Base-by-base conservation (phyloP, 1,140 invertebrate species). In the Neodiprion fabricii region DNA sequence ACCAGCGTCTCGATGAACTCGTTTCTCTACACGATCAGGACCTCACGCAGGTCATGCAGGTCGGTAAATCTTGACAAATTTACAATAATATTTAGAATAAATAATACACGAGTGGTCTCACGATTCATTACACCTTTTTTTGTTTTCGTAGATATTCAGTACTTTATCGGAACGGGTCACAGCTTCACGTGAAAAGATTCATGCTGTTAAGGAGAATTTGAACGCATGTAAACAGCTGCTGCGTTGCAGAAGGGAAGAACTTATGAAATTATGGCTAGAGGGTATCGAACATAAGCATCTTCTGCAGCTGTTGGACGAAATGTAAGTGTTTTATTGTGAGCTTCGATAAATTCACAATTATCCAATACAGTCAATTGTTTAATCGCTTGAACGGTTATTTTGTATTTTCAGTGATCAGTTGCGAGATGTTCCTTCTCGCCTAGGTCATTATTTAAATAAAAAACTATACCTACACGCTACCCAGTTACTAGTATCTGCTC, bases 271-370 rank as follows among this genome's bases (percentile, higher is more conserved):
- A 71, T 98, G 97, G 96, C 89, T 95, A 1, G 97, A 98, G 87
- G 96, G 96, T 7, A 91, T 98, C 17, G 96, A 98, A 84, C 96
- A 98, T 80, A 96, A 97, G 83, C 94, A 97, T 85, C 94, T 96
- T 75, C 86, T 98, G 21, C 90, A 95, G 75, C 92, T 98, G 84
- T 87, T 98, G 48, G 95, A 96, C 80, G 95, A 98, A 89, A 96
- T 98, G 95, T 96, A 89, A 91, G 91, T 83, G 71, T 9, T 48
- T 10, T 8, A 48, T 73, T 76, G 74, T 66, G 71, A 71, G 69
- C 65, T 67, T 70, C 75, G 74, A 74, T 72, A 72, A 70, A 66
- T 70, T 68, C 17, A 70, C 11, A 74, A 48, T 70, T 47, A 53
- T 66, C 14, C 71, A 48, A 61, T 47, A 48, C 61, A 47, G 23